phyloP scores from a whole-genome alignment of 2,888 invertebrate species.

The Tetramorium bicarinatum region DNA sequence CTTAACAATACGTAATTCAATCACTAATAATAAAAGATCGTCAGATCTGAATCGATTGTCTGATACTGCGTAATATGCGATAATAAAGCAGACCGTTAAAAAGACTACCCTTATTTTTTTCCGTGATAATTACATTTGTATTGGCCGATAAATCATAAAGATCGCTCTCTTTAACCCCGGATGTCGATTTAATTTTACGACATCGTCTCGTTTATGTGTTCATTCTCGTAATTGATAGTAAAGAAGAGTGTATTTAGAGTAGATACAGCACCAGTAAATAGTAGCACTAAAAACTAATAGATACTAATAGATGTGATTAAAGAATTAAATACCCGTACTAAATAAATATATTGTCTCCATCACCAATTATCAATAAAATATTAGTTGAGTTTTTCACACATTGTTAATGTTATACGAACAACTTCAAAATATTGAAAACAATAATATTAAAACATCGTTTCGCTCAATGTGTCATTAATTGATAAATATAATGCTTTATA shows the following conservation, averaged over 20 bases:
- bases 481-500: neutral
- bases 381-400: neutral
- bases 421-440: neutral
- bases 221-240: slow-evolving; percentile 2
- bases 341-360: neutral
- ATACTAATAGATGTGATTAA: neutral
- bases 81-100: slow-evolving; percentile 12
- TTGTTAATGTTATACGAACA: neutral
- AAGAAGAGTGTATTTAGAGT: neutral
- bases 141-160: slow-evolving; percentile 14
- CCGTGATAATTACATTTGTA: neutral
- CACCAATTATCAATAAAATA: neutral
- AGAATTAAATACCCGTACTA: slow-evolving; percentile 1
- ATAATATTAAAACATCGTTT: neutral
- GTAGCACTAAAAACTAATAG: neutral
- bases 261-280: neutral
- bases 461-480: neutral
- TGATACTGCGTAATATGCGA: neutral
- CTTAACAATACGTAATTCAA: neutral
- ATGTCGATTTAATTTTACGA: slow-evolving; percentile 22
- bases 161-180: neutral
- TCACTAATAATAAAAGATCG: neutral
- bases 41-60: neutral
- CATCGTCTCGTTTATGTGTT: slow-evolving; percentile 3
- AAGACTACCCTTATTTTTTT: neutral